Conservation (phyloP, 2,113 vertebrate species). For the Oenanthe oenanthe region DNA sequence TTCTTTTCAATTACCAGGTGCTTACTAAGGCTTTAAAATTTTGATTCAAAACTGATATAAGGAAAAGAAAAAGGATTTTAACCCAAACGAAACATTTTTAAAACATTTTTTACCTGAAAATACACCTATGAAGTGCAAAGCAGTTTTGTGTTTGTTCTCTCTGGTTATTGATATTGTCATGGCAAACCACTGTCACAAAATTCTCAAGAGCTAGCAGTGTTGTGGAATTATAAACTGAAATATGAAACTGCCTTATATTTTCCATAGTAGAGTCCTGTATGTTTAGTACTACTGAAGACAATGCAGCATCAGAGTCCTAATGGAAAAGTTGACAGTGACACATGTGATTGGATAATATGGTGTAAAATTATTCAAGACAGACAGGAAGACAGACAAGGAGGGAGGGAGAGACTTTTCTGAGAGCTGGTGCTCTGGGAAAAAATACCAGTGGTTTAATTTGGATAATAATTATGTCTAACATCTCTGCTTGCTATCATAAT, state of each 20-base stretch:
- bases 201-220: neutral
- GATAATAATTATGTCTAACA: neutral
- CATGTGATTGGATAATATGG: neutral
- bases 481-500: neutral
- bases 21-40: neutral
- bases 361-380: neutral
- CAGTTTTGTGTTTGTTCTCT: neutral
- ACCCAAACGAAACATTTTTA: neutral
- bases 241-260: neutral
- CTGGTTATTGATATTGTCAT: neutral
- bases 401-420: neutral
- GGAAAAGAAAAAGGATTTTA: neutral
- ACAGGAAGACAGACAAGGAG: neutral
- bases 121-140: neutral
- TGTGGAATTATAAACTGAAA: neutral
- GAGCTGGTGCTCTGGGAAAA: neutral
- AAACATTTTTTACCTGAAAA: neutral
- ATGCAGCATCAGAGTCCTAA: neutral
- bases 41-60: neutral
- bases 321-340: neutral
- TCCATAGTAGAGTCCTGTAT: neutral
- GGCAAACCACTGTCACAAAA: neutral
- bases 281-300: neutral
- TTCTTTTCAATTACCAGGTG: neutral
- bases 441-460: neutral